These are phyloP conservation scores for Drosophila limbata DNA, from an alignment of 2,888 invertebrate species.

Conservation along the genomic window DNA sequence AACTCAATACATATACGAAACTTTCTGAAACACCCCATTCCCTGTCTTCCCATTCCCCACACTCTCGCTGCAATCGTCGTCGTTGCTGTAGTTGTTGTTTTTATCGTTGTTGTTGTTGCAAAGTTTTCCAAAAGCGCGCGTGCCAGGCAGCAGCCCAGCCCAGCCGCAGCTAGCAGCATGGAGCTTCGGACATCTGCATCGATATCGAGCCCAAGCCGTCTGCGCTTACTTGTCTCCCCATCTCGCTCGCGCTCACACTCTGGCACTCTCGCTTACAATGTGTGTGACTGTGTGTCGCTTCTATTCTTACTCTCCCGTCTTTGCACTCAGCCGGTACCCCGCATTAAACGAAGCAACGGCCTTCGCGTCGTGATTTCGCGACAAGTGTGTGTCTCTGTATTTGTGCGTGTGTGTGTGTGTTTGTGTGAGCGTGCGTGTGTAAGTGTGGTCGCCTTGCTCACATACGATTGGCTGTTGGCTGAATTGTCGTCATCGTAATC, in stretches of 20 bases:
- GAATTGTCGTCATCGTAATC: slow-evolving; percentile 41
- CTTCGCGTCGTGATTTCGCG: slow-evolving; percentile 23
- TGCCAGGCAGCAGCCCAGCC: slow-evolving; percentile 10
- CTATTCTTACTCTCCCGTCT: not conserved
- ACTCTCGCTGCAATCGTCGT: not conserved
- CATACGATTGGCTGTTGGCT: slow-evolving; percentile 52
- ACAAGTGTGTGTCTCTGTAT: slow-evolving; percentile 6
- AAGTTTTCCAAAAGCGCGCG: slow-evolving; percentile 19
- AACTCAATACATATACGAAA: too few species aligned
- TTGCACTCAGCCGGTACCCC: slow-evolving; percentile 1
- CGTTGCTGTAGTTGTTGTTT: not conserved
- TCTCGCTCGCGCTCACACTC: not conserved
- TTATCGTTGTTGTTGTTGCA: not conserved
- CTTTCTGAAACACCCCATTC: too few species aligned
- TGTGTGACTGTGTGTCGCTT: not conserved
- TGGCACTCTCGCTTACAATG: not conserved
- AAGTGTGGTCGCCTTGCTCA: slow-evolving; percentile 33
- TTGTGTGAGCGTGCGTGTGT: slow-evolving; percentile 1
- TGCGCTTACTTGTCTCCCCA: slow-evolving; percentile 1
- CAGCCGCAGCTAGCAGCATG: too few species aligned
- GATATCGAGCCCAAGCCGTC: not conserved
- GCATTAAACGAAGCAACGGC: not conserved
- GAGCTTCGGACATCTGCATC: not conserved
- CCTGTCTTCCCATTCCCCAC: too few species aligned
- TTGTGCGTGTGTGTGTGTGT: slow-evolving; percentile 12